Evolutionary conservation across 1,140 invertebrate species (phyloP), one percentile per base, ranked within the genome.

Genomic region (Sipha flava): DNA sequence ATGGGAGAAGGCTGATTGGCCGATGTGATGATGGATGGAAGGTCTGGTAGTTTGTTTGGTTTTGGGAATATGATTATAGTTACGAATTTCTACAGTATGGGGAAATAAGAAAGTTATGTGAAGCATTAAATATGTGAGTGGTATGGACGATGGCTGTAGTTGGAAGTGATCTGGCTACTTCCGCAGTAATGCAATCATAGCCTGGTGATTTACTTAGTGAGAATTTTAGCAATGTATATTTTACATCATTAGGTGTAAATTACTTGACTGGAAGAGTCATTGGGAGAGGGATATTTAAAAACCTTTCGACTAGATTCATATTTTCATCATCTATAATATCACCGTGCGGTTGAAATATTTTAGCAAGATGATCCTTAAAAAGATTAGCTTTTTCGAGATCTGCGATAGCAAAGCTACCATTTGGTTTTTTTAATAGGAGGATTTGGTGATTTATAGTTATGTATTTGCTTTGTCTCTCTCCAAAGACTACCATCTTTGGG

Each of bases 191-290:
- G n/a, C n/a, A n/a, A n/a, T n/a, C n/a, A n/a, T n/a, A n/a, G n/a
- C n/a, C n/a, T n/a, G n/a, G 49, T 14, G 49, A 52, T 52, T 52
- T 52, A 9, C 21, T 52, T 9, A 52, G n/a, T 52, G 85, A 6
- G n/a, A 18, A 52, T 52, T 52, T 52, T 52, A 9, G 49, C 21
- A 52, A 9, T 5, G 49, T n/a, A n/a, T n/a, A n/a, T n/a, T n/a
- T n/a, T n/a, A n/a, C n/a, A n/a, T n/a, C n/a, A n/a, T n/a, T n/a
- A n/a, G n/a, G 49, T 52, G 49, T 52, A 52, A 52, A 52, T 52
- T 10, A 52, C 49, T 52, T 52, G 49, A 52, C 49, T 5, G 49
- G 49, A n/a, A 52, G 49, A 6, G 49, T 18, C n/a, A 52, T 9
- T 14, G 49, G n/a, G n/a, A 52, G 49, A 52, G 49, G 49, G n/a